Evolutionary conservation across 2,113 vertebrate species (phyloP).

Genomic region (Plecotus auritus): DNA sequence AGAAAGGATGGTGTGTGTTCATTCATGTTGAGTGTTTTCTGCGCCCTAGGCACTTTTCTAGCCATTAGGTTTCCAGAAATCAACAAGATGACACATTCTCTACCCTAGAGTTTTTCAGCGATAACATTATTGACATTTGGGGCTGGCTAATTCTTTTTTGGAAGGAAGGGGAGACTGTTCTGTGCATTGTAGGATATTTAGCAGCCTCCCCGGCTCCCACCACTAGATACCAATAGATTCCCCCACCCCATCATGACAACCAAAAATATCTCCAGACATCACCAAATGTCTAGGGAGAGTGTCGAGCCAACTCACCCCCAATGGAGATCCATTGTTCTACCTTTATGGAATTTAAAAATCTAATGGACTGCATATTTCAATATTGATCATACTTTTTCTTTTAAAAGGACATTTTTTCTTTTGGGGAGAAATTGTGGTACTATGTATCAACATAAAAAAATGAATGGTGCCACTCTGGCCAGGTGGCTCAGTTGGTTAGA

Average conservation of each 20-base stretch:
- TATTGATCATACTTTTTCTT: constrained; percentile 6
- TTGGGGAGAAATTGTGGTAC: neutral
- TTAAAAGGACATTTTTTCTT: neutral
- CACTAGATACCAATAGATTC: neutral
- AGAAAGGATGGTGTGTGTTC: neutral
- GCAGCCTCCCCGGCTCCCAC: neutral
- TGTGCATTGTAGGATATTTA: neutral
- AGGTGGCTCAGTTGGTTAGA: neutral
- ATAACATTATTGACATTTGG: neutral
- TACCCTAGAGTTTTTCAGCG: neutral
- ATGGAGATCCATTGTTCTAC: neutral
- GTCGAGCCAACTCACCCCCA: neutral
- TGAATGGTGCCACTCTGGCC: neutral
- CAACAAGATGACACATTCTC: constrained; percentile 5
- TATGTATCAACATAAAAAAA: neutral
- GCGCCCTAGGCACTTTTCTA: neutral
- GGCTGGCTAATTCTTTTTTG: neutral
- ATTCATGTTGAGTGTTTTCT: neutral
- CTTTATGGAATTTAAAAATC: constrained; percentile 2
- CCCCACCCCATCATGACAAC: neutral
- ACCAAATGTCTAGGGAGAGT: neutral
- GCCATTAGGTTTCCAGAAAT: neutral
- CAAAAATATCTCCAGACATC: constrained; percentile 6
- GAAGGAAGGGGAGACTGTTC: neutral
- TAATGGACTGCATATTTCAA: constrained; percentile 17